These are phyloP conservation scores for Brachypodius melanocephalos DNA, from an alignment of 2,113 vertebrate genomes.

Conservation along the genomic window DNA sequence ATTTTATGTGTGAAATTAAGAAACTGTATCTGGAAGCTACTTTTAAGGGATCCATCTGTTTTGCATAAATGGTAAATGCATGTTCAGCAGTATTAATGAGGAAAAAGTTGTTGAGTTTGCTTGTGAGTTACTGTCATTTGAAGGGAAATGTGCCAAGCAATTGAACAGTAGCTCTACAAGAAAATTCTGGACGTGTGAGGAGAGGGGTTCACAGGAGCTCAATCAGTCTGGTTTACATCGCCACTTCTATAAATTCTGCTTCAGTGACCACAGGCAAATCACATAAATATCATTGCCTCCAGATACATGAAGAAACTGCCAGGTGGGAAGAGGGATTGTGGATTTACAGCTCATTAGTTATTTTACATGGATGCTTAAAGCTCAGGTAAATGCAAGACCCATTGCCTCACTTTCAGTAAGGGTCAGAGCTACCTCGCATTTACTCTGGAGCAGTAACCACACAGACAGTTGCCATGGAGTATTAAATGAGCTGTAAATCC, in stretches of 20 bases:
- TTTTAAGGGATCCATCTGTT: neutral
- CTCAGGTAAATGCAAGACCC: conserved; percentile 29
- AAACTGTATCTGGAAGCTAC: neutral
- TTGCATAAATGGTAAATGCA: neutral
- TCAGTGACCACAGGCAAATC: neutral
- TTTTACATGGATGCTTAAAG: neutral
- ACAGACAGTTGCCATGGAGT: conserved; percentile 48
- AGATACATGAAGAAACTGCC: neutral
- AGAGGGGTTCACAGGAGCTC: neutral
- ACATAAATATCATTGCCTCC: neutral
- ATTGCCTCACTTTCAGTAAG: neutral
- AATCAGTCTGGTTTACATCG: neutral
- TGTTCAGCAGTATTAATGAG: neutral
- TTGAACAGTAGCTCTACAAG: neutral
- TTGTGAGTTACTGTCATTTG: neutral
- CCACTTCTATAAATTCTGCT: neutral
- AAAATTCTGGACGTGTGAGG: neutral
- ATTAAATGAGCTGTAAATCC: conserved; percentile 59
- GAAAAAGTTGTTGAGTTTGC: neutral
- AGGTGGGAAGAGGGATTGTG: neutral
- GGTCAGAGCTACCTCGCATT: conserved; percentile 27
- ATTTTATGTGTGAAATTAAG: neutral
- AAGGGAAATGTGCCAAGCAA: neutral
- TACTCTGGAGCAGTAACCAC: neutral
- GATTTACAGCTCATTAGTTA: conserved; percentile 42